Conservation (phyloP, 2,113 vertebrate genomes). For the Cyanoderma ruficeps region DNA sequence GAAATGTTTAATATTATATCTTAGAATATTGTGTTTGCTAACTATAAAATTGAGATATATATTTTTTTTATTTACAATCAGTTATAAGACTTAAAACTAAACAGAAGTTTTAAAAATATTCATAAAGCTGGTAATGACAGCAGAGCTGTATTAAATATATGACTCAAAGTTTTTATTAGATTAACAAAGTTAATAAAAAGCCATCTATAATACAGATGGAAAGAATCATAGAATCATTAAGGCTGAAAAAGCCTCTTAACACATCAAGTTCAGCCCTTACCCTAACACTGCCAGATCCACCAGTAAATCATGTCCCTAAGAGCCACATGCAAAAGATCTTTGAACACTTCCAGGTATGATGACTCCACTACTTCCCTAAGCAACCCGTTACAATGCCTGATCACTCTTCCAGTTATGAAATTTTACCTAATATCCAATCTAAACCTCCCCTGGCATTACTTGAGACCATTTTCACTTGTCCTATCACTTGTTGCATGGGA, state of each 20-base stretch:
- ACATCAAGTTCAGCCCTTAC: background rate
- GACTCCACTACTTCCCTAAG: background rate
- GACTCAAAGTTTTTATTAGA: background rate
- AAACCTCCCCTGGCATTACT: background rate
- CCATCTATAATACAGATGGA: background rate
- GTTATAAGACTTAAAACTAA: background rate
- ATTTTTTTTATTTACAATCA: background rate
- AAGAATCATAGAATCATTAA: background rate
- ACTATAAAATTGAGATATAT: background rate
- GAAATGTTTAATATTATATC: background rate
- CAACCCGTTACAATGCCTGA: background rate
- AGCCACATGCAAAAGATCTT: background rate
- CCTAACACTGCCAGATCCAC: background rate
- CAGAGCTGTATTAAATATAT: background rate
- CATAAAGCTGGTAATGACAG: background rate
- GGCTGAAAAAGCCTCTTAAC: background rate
- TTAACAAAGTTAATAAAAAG: background rate
- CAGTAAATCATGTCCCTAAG: background rate
- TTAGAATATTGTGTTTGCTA: background rate
- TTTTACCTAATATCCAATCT: background rate
- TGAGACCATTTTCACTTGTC: background rate
- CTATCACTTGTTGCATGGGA: background rate
- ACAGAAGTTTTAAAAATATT: background rate
- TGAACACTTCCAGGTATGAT: background rate
- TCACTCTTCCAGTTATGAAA: background rate